Evolutionary conservation across 2,797 vertebrate genomes (phyloP).

Genomic region (Etheostoma perlongum): DNA sequence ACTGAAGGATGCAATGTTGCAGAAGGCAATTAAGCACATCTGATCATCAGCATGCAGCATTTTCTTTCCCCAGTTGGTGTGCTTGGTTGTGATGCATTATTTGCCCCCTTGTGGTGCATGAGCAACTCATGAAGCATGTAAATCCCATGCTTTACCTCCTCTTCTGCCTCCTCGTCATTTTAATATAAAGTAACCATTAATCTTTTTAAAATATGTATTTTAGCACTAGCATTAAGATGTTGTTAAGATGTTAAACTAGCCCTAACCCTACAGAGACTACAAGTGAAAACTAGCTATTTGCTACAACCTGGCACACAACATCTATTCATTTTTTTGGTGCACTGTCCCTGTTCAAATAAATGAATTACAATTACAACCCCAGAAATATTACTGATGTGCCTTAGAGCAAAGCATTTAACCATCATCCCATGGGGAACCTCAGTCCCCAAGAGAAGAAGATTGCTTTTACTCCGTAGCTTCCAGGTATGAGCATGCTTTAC

Average conservation of each 20-base stretch:
- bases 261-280: not conserved
- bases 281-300: too few species aligned
- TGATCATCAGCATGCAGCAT: constrained; percentile 37
- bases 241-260: too few species aligned
- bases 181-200: not conserved
- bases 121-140: constrained; percentile 2
- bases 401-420: constrained; percentile 8
- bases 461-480: constrained; percentile 12
- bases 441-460: not conserved
- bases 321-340: too few species aligned
- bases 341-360: too few species aligned
- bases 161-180: not conserved
- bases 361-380: too few species aligned
- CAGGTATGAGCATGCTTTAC: constrained; percentile 41
- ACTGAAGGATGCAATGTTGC: constrained; percentile 17
- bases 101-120: constrained; percentile 1
- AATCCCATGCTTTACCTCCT: not conserved
- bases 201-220: not conserved
- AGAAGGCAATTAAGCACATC: constrained; percentile 40
- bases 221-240: not conserved
- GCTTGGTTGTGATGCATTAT: constrained; percentile 15
- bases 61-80: constrained; percentile 16
- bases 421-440: not conserved
- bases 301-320: too few species aligned
- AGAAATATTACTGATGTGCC: not conserved